These are phyloP conservation scores for Lasius platythorax DNA, from an alignment of 2,888 invertebrate species.

Conservation along the genomic window DNA sequence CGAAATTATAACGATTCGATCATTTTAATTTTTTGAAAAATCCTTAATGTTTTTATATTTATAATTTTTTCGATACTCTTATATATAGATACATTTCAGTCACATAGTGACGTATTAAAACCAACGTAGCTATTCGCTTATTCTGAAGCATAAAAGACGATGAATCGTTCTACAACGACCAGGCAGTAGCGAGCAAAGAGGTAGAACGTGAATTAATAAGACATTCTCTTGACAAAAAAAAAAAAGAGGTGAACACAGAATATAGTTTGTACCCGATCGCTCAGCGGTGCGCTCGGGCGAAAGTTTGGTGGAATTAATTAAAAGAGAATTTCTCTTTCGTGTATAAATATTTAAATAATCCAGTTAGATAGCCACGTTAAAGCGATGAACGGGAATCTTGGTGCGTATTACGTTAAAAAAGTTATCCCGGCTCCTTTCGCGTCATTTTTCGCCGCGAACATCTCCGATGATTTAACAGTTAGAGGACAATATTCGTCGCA, in stretches of 20 bases:
- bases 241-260: constrained; percentile 12
- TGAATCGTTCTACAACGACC: not conserved
- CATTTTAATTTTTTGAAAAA: not conserved
- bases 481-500: not conserved
- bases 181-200: not conserved
- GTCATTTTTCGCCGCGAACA: not conserved
- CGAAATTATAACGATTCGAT: not conserved
- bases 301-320: constrained; percentile 47
- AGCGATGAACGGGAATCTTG: constrained; percentile 26
- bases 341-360: constrained; percentile 54
- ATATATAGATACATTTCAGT: not conserved
- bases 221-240: not conserved
- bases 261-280: constrained; percentile 33
- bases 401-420: constrained; percentile 10
- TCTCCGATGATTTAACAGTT: constrained; percentile 37
- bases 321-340: constrained; percentile 19
- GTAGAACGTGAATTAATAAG: not conserved
- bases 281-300: constrained; percentile 15
- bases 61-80: not conserved
- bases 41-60: not conserved
- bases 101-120: not conserved
- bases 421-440: not conserved
- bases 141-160: not conserved
- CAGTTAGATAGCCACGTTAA: constrained; percentile 20
- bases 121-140: not conserved